These are phyloP conservation scores for Scomber colias DNA, from an alignment of 2,113 vertebrate genomes.

Conservation along the genomic window DNA sequence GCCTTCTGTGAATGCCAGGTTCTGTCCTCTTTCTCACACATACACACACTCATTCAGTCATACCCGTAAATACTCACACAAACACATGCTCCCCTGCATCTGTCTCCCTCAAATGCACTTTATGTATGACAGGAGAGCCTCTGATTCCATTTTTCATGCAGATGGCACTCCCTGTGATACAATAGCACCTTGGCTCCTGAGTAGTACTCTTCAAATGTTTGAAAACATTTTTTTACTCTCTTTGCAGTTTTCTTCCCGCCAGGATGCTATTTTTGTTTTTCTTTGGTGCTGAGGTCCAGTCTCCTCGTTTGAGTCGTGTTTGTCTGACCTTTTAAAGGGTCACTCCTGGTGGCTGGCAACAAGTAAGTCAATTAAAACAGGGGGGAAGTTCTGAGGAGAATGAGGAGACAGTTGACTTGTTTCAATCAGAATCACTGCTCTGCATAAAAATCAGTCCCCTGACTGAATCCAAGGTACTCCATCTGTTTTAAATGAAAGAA, in stretches of 20 bases:
- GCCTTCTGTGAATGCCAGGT: conserved; percentile 47
- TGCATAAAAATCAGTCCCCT: neutral
- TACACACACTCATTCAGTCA: conserved; percentile 1
- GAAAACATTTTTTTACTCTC: conserved; percentile 42
- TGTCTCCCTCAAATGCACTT: conserved; percentile 47
- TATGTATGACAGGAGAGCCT: conserved; percentile 22
- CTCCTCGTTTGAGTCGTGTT: conserved; percentile 61
- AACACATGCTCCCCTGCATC: conserved; percentile 32
- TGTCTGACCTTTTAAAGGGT: conserved; percentile 50
- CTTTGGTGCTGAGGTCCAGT: conserved; percentile 39
- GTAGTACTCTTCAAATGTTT: conserved; percentile 58
- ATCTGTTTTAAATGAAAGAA: conserved; percentile 47
- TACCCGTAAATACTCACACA: conserved; percentile 11
- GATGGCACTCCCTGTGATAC: conserved; percentile 45
- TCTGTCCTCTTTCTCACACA: conserved; percentile 50
- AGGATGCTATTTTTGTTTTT: conserved; percentile 56
- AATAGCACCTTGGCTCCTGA: conserved; percentile 48
- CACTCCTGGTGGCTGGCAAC: conserved; percentile 14
- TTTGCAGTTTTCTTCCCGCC: conserved; percentile 36
- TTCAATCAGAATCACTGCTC: conserved; percentile 14
- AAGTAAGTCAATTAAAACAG: conserved; percentile 50
- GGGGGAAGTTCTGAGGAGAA: neutral
- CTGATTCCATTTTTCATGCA: conserved; percentile 57
- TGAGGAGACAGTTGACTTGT: conserved; percentile 4
- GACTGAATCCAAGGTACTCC: conserved; percentile 7